Conservation (phyloP, 2,888 invertebrate species). For the Caenorhabditis sp. region DNA sequence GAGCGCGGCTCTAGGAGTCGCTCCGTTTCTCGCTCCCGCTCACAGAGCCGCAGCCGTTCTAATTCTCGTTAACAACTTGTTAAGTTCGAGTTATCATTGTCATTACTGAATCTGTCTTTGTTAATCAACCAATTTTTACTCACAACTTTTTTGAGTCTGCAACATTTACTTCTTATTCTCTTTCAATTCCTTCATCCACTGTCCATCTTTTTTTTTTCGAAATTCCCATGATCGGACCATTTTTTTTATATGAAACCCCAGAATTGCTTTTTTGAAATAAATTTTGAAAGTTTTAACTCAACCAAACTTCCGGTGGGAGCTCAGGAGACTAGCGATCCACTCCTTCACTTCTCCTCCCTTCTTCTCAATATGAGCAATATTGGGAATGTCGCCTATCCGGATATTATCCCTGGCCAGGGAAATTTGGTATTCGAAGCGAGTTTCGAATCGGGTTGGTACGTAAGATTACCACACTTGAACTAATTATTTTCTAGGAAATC, state of each 20-base stretch:
- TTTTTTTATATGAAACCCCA: not conserved
- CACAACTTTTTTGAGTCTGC: not conserved
- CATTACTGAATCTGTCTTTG: not conserved
- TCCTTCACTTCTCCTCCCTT: not conserved
- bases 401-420: constrained; percentile 83
- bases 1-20: constrained; percentile 34
- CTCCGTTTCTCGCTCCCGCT: constrained; percentile 38
- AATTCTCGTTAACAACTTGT: constrained; percentile 4
- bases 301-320: not conserved
- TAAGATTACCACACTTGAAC: not conserved
- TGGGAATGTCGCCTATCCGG: constrained; percentile 84
- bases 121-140: not conserved
- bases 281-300: constrained; percentile 8
- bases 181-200: not conserved
- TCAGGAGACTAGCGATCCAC: not conserved
- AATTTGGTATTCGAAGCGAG: constrained; percentile 85
- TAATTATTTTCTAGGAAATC: constrained; percentile 68
- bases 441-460: constrained; percentile 85
- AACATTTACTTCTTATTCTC: not conserved
- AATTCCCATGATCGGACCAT: not conserved
- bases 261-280: not conserved
- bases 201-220: not conserved
- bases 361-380: constrained; percentile 65
- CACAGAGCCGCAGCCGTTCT: constrained; percentile 41
- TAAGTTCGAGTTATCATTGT: not conserved